Evolutionary conservation across 2,113 vertebrate species (phyloP).

Genomic region (Axis porcinus): DNA sequence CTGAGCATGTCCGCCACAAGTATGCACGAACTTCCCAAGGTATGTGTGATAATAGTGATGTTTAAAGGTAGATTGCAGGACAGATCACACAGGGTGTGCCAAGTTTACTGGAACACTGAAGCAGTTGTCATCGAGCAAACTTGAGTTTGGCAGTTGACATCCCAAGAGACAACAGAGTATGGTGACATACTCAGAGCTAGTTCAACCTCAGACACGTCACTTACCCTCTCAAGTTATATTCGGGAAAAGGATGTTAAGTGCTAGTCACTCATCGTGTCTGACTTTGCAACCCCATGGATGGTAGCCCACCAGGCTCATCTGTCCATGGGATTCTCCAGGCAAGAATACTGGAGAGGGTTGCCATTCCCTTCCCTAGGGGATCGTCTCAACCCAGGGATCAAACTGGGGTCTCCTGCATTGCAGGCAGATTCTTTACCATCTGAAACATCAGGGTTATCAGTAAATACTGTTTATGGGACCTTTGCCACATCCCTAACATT

Average conservation of each 20-base stretch:
- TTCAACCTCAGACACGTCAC: neutral
- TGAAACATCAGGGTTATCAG: neutral
- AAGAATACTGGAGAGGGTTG: neutral
- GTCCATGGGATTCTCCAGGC: neutral
- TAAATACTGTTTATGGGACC: neutral
- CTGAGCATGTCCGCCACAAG: neutral
- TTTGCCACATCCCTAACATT: neutral
- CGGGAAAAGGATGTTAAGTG: neutral
- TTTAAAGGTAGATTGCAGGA: constrained; percentile 40
- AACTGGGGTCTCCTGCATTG: neutral
- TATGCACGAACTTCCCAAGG: constrained; percentile 8
- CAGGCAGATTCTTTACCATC: neutral
- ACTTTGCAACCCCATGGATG: neutral
- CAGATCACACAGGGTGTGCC: neutral
- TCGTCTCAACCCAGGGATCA: neutral
- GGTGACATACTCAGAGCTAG: neutral
- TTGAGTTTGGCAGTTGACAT: neutral
- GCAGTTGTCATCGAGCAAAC: neutral
- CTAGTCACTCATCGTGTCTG: rapidly evolving
- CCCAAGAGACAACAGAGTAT: neutral
- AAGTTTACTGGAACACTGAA: neutral
- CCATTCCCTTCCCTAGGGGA: neutral
- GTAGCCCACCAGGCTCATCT: neutral
- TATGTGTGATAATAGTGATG: neutral
- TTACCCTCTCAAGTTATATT: neutral